Evolutionary conservation across 35 echinoderm and acorn worm genomes (phyloP).

Genomic region (Heliocidaris tuberculata): DNA sequence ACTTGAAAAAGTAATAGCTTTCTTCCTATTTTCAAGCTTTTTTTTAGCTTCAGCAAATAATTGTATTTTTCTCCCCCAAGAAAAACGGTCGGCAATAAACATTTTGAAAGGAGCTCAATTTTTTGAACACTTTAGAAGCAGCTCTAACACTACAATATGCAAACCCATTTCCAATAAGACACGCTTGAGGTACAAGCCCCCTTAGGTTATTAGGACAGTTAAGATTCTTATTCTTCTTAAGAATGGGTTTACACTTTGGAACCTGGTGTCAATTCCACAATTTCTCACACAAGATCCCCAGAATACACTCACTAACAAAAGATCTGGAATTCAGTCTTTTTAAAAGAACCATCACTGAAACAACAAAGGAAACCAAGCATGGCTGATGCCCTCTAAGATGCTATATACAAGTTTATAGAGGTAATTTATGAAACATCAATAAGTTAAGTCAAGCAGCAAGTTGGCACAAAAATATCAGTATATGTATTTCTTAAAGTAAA

Average conservation of each 20-base stretch:
- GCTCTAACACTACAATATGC: not conserved
- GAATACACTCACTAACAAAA: not conserved
- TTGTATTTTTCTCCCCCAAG: not conserved
- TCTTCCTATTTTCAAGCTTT: not conserved
- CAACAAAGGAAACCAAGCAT: not conserved
- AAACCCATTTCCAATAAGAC: not conserved
- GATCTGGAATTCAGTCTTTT: not conserved
- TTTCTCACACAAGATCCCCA: not conserved
- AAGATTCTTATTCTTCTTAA: not conserved
- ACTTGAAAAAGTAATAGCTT: not conserved
- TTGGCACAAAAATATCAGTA: not conserved
- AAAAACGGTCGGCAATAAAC: not conserved
- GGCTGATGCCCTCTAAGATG: not conserved
- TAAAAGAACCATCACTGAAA: not conserved
- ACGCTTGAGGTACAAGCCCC: not conserved
- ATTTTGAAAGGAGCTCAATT: not conserved
- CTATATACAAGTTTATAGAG: not conserved
- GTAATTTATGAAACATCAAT: not conserved
- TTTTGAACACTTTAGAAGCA: not conserved
- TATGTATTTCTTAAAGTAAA: not conserved
- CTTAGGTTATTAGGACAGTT: not conserved
- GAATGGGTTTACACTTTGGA: not conserved
- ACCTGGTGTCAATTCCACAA: not conserved
- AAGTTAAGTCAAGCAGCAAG: not conserved
- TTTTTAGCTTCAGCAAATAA: not conserved